Base-by-base conservation (phyloP, 2,113 vertebrate species). In the Polypterus senegalus region DNA sequence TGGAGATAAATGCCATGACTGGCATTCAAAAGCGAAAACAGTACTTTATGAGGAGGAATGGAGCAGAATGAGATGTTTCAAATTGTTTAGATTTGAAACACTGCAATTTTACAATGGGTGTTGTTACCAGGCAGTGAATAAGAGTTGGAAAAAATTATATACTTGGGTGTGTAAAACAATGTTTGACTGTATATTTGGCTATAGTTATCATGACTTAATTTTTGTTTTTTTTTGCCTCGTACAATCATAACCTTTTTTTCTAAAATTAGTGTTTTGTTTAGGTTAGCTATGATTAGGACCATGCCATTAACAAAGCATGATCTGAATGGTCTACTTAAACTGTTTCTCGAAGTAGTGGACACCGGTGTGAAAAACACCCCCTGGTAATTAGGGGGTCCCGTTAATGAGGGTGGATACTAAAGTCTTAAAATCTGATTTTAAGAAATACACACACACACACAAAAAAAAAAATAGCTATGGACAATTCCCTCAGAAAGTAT, bases 21-120 rank as follows among this genome's bases (percentile, higher is more conserved):
- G 75, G 71, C 73, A 73, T 78, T 76, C 79, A 79, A 77, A 76
- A 76, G 60, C 59, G 64, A 71, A 64, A 67, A 66, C 73, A 76
- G 74, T 71, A 80, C 65, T 59, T 66, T 64, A 63, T 63, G 63
- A 56, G 68, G 73, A 63, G 71, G 58, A 63, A 62, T 70, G 74
- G 67, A 82, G 81, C 76, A 74, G 48, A 74, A 82, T 77, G 70
- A 83, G 73, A 79, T 81, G 78, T 79, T 80, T 69, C 77, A 62
- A 74, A 71, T 73, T 1, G 46, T 64, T 72, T 54, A n/a, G 65
- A 61, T 58, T 3, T 60, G 56, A 70, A 74, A 69, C 64, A 58
- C 63, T 53, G 27, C 59, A 49, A 48, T 59, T 46, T 11, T 49
- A 10, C 56, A 48, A 43, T 11, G 57, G 55, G 55, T 58, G 57